These are phyloP conservation scores for Vesta saturnalis DNA, from an alignment of 2,888 invertebrate genomes.

Conservation along the genomic window DNA sequence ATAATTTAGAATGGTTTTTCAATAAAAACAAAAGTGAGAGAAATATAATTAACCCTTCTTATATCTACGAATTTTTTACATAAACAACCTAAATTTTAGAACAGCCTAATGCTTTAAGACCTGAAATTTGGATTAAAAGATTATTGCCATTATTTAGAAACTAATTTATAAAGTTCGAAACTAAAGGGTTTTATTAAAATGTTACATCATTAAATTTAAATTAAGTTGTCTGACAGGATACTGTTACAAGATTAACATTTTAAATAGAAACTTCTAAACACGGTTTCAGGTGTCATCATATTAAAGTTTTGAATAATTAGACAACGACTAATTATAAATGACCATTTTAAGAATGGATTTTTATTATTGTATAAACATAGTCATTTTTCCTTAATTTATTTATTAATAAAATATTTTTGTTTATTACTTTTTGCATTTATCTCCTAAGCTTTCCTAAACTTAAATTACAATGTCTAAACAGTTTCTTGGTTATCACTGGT, in stretches of 20 bases:
- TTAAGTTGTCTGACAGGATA: constrained; percentile 11
- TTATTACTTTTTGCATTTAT: not conserved
- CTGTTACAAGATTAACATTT: constrained; percentile 11
- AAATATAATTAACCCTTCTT: not conserved
- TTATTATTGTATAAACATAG: not conserved
- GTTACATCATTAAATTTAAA: constrained; percentile 10
- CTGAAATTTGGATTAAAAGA: not conserved
- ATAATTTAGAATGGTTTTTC: not conserved
- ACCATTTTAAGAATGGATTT: not conserved
- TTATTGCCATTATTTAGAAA: constrained; percentile 4
- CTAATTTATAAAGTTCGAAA: constrained; percentile 5
- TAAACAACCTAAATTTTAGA: not conserved
- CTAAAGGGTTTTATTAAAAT: constrained; percentile 10
- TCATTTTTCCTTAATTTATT: not conserved
- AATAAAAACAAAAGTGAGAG: not conserved
- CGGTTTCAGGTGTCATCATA: constrained; percentile 10
- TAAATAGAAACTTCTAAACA: constrained; percentile 11
- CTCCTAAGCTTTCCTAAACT: not conserved
- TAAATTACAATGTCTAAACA: constrained; percentile 1
- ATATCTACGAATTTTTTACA: not conserved
- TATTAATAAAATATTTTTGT: not conserved
- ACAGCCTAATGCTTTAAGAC: not conserved
- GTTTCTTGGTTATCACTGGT: not conserved
- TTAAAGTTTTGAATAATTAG: constrained; percentile 10
- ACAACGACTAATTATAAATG: constrained; percentile 2